phyloP scores from a whole-genome alignment of 2,113 vertebrate species.

The Callithrix jacchus region DNA sequence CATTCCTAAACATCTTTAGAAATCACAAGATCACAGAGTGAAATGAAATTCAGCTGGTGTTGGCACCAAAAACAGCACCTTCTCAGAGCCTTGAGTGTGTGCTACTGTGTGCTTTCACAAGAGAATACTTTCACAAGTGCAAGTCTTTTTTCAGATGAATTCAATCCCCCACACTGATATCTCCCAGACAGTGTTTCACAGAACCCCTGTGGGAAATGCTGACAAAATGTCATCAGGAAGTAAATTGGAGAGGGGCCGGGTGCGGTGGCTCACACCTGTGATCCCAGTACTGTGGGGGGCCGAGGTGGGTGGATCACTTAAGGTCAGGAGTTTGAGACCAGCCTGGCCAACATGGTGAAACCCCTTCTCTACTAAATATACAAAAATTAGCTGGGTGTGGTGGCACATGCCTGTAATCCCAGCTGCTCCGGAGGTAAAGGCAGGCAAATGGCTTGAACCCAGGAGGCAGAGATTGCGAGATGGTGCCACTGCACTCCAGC shows the following conservation, averaged over 20 bases:
- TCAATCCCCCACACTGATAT: not conserved
- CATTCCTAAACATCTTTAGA: not conserved
- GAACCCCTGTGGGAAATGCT: not conserved
- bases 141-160: not conserved
- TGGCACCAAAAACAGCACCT: not conserved
- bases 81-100: not conserved
- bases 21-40: not conserved
- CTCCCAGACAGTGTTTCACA: not conserved
- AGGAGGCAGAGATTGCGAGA: no score
- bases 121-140: not conserved
- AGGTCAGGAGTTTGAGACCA: no score
- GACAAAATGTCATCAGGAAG: slow-evolving; percentile 16
- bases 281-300: no score
- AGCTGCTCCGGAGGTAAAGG: no score
- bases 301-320: no score
- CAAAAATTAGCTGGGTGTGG: no score
- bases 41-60: not conserved
- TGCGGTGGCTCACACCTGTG: no score
- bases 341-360: no score
- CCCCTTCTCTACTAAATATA: no score
- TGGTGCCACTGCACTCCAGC: no score
- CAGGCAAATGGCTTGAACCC: no score
- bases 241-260: not conserved
- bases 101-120: not conserved
- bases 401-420: no score